A percentile compares a stretch with the other conserved stretches of the same genome.
These are phyloP conservation scores for Chymomyza procnemis DNA, from an alignment of 2,888 invertebrate species.

Conservation along the genomic window DNA sequence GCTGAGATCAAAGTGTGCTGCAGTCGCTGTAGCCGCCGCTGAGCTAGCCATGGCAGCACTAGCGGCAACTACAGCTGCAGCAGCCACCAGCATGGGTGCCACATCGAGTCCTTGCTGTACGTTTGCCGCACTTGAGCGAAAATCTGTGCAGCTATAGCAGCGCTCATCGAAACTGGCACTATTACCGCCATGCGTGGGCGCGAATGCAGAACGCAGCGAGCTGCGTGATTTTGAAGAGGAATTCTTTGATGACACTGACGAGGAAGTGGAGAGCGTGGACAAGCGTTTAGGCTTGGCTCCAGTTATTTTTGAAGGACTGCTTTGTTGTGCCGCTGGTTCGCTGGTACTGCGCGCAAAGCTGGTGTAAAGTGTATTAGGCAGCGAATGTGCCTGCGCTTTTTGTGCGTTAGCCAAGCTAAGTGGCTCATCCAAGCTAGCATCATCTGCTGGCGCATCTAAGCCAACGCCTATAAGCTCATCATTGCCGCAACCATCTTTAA, in stretches of 20 bases:
- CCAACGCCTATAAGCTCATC: slow-evolving; percentile 38
- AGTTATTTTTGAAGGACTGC: slow-evolving; percentile 55
- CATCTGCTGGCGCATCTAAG: slow-evolving; percentile 37
- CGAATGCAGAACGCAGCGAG: slow-evolving; percentile 55
- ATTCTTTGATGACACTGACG: slow-evolving; percentile 62
- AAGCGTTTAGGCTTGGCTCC: slow-evolving; percentile 77
- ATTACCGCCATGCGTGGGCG: slow-evolving; percentile 34
- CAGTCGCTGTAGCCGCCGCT: slow-evolving; percentile 29
- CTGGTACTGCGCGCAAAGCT: slow-evolving; percentile 59
- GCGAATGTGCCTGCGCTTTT: slow-evolving; percentile 56
- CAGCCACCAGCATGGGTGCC: slow-evolving; percentile 52
- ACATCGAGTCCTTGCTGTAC: slow-evolving; percentile 31
- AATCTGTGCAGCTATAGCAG: slow-evolving; percentile 72
- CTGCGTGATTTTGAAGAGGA: slow-evolving; percentile 68
- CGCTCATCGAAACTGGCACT: slow-evolving; percentile 73
- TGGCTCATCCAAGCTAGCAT: slow-evolving; percentile 10
- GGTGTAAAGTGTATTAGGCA: slow-evolving; percentile 64
- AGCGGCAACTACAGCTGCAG: slow-evolving; percentile 51
- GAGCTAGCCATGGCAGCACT: slow-evolving; percentile 43
- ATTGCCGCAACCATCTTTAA: slow-evolving; percentile 51
- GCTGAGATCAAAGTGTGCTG: slow-evolving; percentile 53
- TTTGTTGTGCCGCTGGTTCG: slow-evolving; percentile 41
- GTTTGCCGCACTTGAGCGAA: slow-evolving; percentile 53
- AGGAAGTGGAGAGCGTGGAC: slow-evolving; percentile 66
- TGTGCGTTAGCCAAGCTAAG: neutral